Evolutionary conservation across 2,888 invertebrate species (phyloP).

Genomic region (Exocentrus adspersus): DNA sequence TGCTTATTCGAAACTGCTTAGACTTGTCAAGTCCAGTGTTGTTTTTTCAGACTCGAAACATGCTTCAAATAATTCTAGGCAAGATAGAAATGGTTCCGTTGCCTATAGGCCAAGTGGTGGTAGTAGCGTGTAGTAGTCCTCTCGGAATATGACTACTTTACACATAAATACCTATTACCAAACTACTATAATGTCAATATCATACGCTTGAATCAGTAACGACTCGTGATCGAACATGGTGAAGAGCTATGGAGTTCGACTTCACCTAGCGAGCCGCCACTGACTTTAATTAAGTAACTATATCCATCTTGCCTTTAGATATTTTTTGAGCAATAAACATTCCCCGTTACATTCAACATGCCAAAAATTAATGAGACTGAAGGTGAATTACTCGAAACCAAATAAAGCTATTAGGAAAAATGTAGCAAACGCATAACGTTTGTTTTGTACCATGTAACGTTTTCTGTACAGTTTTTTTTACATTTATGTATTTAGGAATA

Average conservation of each 20-base stretch:
- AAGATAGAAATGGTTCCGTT: conserved; percentile 49
- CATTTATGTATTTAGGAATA: neutral
- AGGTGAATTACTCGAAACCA: conserved; percentile 1
- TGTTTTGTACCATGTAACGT: neutral
- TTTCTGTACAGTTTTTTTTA: conserved; percentile 18
- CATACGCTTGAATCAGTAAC: too few species aligned
- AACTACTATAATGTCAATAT: too few species aligned
- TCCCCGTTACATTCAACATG: conserved; percentile 6
- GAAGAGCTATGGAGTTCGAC: too few species aligned
- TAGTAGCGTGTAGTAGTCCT: conserved; percentile 13
- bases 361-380: conserved; percentile 22
- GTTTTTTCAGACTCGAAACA: conserved; percentile 54
- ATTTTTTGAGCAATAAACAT: conserved; percentile 9
- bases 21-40: conserved; percentile 57
- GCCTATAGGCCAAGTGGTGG: conserved; percentile 45
- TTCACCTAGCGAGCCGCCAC: too few species aligned
- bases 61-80: conserved; percentile 49
- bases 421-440: neutral
- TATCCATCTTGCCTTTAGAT: conserved; percentile 3
- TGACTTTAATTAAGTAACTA: neutral
- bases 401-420: neutral
- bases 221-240: too few species aligned
- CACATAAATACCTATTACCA: neutral
- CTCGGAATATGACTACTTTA: too few species aligned
- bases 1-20: conserved; percentile 69